Conservation (phyloP, 2,888 invertebrate genomes). For the Pandemis cinnamomeana region DNA sequence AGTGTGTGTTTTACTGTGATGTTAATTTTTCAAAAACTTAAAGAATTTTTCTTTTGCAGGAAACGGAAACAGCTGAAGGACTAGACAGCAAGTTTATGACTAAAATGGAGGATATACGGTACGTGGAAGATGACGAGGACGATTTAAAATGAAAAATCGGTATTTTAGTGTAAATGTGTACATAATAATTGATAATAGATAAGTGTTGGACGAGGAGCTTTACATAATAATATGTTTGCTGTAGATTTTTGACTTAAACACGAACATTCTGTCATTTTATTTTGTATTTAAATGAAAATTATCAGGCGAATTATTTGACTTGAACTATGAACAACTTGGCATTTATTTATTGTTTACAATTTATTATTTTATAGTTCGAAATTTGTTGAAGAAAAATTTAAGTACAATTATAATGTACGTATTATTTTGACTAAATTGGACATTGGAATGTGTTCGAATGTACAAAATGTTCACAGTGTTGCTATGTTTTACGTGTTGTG, state of each 20-base stretch:
- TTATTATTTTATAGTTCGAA: neutral
- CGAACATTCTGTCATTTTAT: neutral
- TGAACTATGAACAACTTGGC: neutral
- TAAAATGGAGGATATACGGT: constrained; percentile 75
- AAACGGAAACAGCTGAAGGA: constrained; percentile 56
- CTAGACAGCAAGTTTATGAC: constrained; percentile 74
- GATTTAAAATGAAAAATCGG: constrained; percentile 67
- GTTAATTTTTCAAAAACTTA: neutral
- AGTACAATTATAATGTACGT: neutral
- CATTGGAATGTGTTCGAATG: constrained; percentile 27
- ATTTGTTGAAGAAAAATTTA: neutral
- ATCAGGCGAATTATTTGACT: neutral
- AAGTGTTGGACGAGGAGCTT: constrained; percentile 41
- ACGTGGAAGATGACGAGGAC: constrained; percentile 77
- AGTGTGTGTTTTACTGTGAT: neutral
- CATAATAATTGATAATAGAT: constrained; percentile 42
- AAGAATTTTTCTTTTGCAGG: constrained; percentile 59
- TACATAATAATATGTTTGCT: constrained; percentile 7
- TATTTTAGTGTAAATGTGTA: constrained; percentile 46
- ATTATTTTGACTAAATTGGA: neutral
- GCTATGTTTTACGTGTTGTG: constrained; percentile 8
- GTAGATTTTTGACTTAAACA: constrained; percentile 22
- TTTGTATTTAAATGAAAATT: neutral
- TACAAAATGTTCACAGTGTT: constrained; percentile 26
- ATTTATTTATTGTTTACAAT: neutral